These are phyloP conservation scores for Venustaconcha ellipsiformis DNA, from an alignment of 1,140 invertebrate genomes.

Conservation along the genomic window DNA sequence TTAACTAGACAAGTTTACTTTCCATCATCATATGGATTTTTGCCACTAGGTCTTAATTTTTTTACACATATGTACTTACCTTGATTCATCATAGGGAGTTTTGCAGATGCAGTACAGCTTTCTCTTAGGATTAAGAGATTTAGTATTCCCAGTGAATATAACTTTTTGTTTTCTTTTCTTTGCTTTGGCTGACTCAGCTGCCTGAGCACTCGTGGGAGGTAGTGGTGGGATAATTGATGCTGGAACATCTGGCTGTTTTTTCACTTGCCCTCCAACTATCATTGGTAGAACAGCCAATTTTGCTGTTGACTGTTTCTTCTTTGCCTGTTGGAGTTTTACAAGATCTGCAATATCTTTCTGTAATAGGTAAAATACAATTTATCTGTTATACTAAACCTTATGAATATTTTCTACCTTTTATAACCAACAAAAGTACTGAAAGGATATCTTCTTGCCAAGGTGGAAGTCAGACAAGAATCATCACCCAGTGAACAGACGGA, in stretches of 20 bases:
- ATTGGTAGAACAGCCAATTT: too few species aligned
- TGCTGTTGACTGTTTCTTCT: too few species aligned
- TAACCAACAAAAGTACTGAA: too few species aligned
- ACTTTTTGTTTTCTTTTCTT: conserved; percentile 64
- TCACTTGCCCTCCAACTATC: too few species aligned
- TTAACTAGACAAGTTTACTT: not conserved
- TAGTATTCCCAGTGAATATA: conserved; percentile 56
- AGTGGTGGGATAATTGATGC: conserved; percentile 12
- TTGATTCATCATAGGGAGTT: conserved; percentile 91
- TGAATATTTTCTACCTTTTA: too few species aligned
- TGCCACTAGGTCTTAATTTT: not conserved
- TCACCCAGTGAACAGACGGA: too few species aligned
- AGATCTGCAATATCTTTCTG: too few species aligned
- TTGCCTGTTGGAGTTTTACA: too few species aligned
- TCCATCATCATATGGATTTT: not conserved
- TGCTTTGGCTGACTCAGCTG: conserved; percentile 26
- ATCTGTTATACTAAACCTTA: too few species aligned
- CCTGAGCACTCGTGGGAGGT: conserved; percentile 24
- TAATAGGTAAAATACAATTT: too few species aligned
- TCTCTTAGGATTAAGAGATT: conserved; percentile 48
- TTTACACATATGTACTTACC: conserved; percentile 36
- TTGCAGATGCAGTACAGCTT: conserved; percentile 94
- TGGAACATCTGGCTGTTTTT: conserved; percentile 16
- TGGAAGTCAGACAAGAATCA: too few species aligned
- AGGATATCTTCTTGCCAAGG: too few species aligned